phyloP scores from a whole-genome alignment of 2,113 vertebrate species.

The Stomatorhinus ivindoensis region DNA sequence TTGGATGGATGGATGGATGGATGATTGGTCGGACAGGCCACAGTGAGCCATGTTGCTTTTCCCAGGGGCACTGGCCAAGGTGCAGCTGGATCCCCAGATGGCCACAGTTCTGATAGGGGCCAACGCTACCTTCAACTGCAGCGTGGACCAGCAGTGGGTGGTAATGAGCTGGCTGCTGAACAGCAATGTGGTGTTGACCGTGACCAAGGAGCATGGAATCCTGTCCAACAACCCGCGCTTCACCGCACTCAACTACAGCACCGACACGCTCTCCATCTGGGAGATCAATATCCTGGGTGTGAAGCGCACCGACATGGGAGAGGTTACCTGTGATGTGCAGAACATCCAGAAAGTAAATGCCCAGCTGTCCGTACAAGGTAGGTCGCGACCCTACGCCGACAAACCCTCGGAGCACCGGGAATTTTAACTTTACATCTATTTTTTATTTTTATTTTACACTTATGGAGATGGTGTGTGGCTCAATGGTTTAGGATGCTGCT shows the following conservation, averaged over 20 bases:
- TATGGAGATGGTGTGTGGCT: background rate
- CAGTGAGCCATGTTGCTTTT: background rate
- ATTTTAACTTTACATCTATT: background rate
- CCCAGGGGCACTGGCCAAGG: constrained; percentile 23
- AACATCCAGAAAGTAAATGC: background rate
- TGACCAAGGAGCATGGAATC: fast-evolving
- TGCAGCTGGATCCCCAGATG: constrained; percentile 40
- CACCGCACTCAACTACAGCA: constrained; percentile 33
- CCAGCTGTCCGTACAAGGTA: constrained; percentile 52
- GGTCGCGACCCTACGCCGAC: background rate
- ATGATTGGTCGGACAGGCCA: background rate
- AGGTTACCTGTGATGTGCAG: constrained; percentile 39
- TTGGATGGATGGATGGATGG: background rate
- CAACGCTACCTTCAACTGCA: constrained; percentile 42
- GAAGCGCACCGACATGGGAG: constrained; percentile 14
- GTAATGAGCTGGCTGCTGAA: constrained; percentile 39
- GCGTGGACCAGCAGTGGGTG: constrained; percentile 8
- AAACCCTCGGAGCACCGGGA: background rate
- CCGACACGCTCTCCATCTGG: constrained; percentile 26
- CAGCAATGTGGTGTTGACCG: constrained; percentile 9
- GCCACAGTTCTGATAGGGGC: constrained; percentile 34
- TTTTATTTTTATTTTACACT: background rate
- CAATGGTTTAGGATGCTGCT: background rate
- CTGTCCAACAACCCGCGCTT: background rate
- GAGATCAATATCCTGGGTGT: constrained; percentile 43